Percentiles rank a stretch among this genome's conserved stretches.
Conservation (phyloP, 2,888 invertebrate species). For the Pterostichus niger region DNA sequence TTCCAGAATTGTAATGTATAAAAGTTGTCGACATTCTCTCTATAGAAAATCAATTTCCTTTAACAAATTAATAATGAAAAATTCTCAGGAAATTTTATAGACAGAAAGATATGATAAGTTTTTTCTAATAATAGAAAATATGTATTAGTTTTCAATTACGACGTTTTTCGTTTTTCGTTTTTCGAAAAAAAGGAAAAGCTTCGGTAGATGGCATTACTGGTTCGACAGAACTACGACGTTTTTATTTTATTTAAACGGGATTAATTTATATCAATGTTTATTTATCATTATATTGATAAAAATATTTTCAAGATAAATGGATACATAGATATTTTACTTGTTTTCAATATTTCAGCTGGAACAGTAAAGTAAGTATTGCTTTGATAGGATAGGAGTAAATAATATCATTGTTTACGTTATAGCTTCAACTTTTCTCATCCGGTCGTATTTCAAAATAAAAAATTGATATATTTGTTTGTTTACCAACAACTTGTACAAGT, state of each 20-base stretch:
- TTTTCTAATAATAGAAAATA: slow-evolving; percentile 8
- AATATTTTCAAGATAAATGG: background rate
- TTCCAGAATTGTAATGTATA: slow-evolving; percentile 11
- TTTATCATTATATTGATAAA: background rate
- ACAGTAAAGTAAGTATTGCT: no score
- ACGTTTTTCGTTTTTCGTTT: no score
- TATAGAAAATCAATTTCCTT: slow-evolving; percentile 15
- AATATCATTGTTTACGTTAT: background rate
- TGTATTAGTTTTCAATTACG: no score
- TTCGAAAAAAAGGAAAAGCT: no score
- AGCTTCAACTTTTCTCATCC: background rate
- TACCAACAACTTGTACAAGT: background rate
- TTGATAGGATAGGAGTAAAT: no score
- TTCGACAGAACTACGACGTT: no score
- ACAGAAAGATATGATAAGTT: background rate
- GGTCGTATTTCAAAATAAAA: background rate
- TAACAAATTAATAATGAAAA: background rate
- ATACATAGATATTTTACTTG: background rate
- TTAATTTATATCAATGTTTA: no score
- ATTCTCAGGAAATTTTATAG: background rate
- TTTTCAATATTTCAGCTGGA: no score
- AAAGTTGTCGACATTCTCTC: slow-evolving; percentile 1
- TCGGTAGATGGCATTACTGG: no score
- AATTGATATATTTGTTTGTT: slow-evolving; percentile 38
- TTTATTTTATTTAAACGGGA: no score